A percentile compares a stretch with the other conserved stretches of the same genome.
Conservation (phyloP, 2,113 vertebrate genomes). For the Desmodus rotundus region DNA sequence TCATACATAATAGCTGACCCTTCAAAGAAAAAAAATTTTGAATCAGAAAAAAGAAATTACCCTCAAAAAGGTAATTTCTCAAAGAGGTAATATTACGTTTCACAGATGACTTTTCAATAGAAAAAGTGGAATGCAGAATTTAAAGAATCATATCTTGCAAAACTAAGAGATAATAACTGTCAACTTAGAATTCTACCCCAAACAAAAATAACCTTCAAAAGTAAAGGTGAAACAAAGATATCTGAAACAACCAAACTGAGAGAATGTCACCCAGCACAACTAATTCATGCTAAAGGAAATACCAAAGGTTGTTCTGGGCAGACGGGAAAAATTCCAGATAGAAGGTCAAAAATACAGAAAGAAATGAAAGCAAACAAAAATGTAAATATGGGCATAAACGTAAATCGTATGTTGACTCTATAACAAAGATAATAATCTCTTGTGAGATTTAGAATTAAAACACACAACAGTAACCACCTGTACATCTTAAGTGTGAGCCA, state of each 20-base stretch:
- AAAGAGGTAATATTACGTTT: background rate
- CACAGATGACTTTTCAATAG: background rate
- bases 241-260: background rate
- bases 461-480: background rate
- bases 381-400: background rate
- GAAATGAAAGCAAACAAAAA: background rate
- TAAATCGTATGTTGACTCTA: background rate
- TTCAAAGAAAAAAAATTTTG: background rate
- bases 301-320: background rate
- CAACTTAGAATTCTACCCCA: background rate
- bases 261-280: background rate
- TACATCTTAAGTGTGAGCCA: background rate
- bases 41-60: background rate
- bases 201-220: background rate
- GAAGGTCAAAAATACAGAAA: background rate
- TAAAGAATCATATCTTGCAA: background rate
- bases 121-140: background rate
- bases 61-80: background rate
- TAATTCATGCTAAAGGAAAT: background rate
- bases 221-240: background rate
- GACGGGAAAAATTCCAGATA: background rate
- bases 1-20: background rate
- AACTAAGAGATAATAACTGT: background rate
- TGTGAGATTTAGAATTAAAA: slow-evolving; percentile 1
- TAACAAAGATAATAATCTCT: background rate